A percentile compares a stretch with the other conserved stretches of the same genome.
phyloP scores from a whole-genome alignment of 2,888 invertebrate species.

The Agonopterix alstromeriana region DNA sequence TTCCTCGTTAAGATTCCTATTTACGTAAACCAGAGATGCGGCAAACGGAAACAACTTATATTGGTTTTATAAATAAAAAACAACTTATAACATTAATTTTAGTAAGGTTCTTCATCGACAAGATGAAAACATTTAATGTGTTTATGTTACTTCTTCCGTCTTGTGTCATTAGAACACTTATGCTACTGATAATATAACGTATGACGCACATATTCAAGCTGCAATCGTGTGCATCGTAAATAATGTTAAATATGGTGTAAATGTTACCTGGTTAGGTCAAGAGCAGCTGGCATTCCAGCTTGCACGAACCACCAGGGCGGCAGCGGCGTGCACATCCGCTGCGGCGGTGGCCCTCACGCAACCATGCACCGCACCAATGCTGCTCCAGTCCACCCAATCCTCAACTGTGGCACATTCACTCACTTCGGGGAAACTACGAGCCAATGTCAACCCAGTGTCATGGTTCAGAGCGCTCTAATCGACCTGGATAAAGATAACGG shows the following conservation, averaged over 20 bases:
- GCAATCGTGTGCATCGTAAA: too few species aligned
- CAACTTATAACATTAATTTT: constrained; percentile 1
- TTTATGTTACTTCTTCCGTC: neutral
- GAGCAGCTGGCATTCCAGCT: constrained; percentile 75
- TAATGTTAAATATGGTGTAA: neutral
- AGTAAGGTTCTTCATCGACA: constrained; percentile 6
- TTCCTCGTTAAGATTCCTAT: constrained; percentile 3
- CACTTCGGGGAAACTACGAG: constrained; percentile 32
- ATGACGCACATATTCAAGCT: too few species aligned
- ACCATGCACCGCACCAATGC: constrained; percentile 27
- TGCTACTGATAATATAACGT: too few species aligned
- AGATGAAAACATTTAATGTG: constrained; percentile 7
- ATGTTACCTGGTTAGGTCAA: constrained; percentile 70
- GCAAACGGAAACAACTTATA: constrained; percentile 1
- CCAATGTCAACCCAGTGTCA: constrained; percentile 64
- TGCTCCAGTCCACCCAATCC: constrained; percentile 19
- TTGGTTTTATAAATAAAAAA: constrained; percentile 3
- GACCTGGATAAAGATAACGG: constrained; percentile 57
- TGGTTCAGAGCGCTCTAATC: constrained; percentile 54
- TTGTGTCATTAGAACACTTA: too few species aligned
- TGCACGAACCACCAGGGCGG: constrained; percentile 61
- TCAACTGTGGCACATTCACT: constrained; percentile 51
- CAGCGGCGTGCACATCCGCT: constrained; percentile 74
- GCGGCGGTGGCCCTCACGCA: constrained; percentile 33
- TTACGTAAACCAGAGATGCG: neutral